phyloP scores from a whole-genome alignment of 2,797 vertebrate species.

The Alca torda region DNA sequence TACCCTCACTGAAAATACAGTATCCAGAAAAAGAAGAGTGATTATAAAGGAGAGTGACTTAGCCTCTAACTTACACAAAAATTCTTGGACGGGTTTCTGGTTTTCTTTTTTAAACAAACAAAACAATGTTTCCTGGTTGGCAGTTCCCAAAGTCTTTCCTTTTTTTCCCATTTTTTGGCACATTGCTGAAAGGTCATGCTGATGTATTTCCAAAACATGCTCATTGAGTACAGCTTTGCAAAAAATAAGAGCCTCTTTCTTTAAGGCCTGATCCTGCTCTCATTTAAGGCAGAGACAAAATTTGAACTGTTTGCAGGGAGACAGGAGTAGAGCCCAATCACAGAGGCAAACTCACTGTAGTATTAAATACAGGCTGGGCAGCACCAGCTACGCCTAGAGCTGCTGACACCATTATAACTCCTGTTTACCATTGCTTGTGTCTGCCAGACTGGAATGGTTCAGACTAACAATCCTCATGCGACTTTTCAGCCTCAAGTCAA shows the following conservation, averaged over 20 bases:
- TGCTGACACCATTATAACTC: conserved; percentile 9
- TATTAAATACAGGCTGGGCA: not conserved
- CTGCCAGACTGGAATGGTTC: conserved; percentile 18
- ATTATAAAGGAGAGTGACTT: conserved; percentile 69
- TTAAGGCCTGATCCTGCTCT: conserved; percentile 8
- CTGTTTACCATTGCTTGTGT: not conserved
- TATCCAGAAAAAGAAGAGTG: conserved; percentile 65
- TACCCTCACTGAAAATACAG: conserved; percentile 68
- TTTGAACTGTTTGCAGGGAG: not conserved
- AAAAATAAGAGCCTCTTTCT: conserved; percentile 53
- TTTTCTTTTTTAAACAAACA: conserved; percentile 76
- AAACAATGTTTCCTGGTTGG: conserved; percentile 73
- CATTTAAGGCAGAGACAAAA: conserved; percentile 20
- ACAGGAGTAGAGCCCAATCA: not conserved
- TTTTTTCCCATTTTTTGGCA: conserved; percentile 69
- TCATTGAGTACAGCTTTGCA: conserved; percentile 54
- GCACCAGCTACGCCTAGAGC: not conserved
- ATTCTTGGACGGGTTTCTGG: conserved; percentile 63
- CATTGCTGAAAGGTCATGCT: conserved; percentile 47
- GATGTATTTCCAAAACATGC: conserved; percentile 64
- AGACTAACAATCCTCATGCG: not conserved
- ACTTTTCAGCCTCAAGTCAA: conserved; percentile 11
- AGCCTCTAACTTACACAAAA: conserved; percentile 72
- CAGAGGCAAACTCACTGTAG: not conserved
- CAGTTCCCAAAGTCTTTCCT: conserved; percentile 67